Base-by-base conservation (phyloP, 2,113 vertebrate genomes). In the Neofelis nebulosa region DNA sequence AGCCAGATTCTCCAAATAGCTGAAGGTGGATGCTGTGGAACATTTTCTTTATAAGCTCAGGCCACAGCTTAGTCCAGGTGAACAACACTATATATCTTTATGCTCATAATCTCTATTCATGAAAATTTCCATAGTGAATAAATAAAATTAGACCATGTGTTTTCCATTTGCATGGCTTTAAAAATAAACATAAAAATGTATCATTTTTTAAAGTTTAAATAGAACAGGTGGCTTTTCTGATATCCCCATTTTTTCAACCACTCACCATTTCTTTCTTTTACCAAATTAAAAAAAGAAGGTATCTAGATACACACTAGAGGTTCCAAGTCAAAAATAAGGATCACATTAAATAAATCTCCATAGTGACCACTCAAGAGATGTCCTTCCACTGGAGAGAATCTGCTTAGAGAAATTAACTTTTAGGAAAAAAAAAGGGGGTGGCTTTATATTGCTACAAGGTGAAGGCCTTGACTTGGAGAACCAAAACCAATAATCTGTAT, bases 171-270 rank as follows among this genome's bases (percentile, higher is more conserved):
- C 2, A 73, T 94, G 31, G 36, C 90, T 95, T 96, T 71, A 92
- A 96, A 98, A 93, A 83, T 45, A 88, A 80, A 93, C 82, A 48
- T 78, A 80, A 94, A 92, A 76, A 73, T 73, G 25, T 68, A 68
- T 36, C 73, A 8, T 38, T 86, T 86, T 82, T 86, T 94, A 84
- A 68, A 31, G 89, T 79, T 85, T 91, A 86, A 96, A 79, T 50
- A 25, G 33, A 79, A 50, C 79, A 96, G 79, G 94, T 84, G 71
- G 14, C 80, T 95, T 96, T 96, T 71, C 38, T 91, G 5, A 50
- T 80, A 79, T 73, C 16, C 27, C 1, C 0, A 0, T 15, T 38
- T 50, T 38, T 25, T 36, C 92, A 91, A 91, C 21, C 65, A 94
- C 38, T 91, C 27, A 55, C 9, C 33, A 86, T 95, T 86, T 90